Conservation (phyloP, 2,797 vertebrate genomes). For the Takifugu ocellatus region DNA sequence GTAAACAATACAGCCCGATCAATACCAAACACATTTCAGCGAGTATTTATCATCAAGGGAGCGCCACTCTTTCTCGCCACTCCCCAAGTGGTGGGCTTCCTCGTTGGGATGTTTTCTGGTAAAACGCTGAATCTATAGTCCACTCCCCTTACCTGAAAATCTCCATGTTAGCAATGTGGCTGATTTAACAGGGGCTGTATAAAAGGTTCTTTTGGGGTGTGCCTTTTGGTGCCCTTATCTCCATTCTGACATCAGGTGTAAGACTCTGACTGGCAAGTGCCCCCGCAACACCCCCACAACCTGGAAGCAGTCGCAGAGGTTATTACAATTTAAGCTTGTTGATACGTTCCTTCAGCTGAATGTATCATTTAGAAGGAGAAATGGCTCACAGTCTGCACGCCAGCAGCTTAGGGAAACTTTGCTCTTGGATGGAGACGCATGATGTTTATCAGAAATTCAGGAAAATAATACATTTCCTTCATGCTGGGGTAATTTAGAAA, state of each 20-base stretch:
- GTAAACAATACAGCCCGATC: slow-evolving; percentile 75
- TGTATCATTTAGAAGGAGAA: slow-evolving; percentile 61
- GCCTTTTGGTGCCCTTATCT: slow-evolving; percentile 41
- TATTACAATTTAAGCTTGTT: slow-evolving; percentile 52
- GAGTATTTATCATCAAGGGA: slow-evolving; percentile 62
- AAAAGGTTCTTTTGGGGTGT: slow-evolving; percentile 42
- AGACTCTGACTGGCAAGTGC: slow-evolving; percentile 55
- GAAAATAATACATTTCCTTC: slow-evolving; percentile 54
- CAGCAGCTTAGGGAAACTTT: slow-evolving; percentile 46
- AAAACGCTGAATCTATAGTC: slow-evolving; percentile 57
- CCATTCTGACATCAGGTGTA: slow-evolving; percentile 52
- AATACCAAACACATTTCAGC: slow-evolving; percentile 74
- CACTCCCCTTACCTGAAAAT: slow-evolving; percentile 58
- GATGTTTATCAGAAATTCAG: slow-evolving; percentile 67
- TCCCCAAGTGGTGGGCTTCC: slow-evolving; percentile 23
- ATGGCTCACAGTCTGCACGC: slow-evolving; percentile 43
- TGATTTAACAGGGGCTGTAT: slow-evolving; percentile 42
- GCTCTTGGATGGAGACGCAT: slow-evolving; percentile 48
- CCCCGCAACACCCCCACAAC: slow-evolving; percentile 45
- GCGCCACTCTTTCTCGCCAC: slow-evolving; percentile 31
- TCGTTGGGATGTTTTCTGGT: slow-evolving; percentile 60
- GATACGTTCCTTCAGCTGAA: slow-evolving; percentile 47
- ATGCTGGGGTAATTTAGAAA: slow-evolving; percentile 39
- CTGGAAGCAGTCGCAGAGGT: slow-evolving; percentile 49
- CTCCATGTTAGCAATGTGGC: slow-evolving; percentile 42